Percentiles rank a stretch among this genome's conserved stretches.
Conservation (phyloP, 1,140 invertebrate species). For the Plodia interpunctella region DNA sequence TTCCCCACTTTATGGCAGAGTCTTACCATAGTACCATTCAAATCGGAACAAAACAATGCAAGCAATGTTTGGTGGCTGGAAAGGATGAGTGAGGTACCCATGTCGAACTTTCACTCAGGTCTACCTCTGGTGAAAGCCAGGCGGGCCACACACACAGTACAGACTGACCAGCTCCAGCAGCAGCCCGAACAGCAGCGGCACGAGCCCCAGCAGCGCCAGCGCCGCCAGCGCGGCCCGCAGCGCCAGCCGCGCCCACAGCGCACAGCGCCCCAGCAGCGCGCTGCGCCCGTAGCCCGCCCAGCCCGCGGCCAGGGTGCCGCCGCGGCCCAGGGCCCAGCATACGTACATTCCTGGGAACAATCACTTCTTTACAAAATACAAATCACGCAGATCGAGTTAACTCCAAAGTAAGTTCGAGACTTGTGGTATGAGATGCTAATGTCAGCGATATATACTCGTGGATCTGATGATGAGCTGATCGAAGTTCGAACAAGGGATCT, state of each 20-base stretch:
- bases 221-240: constrained; percentile 85
- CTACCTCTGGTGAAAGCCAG: constrained; percentile 84
- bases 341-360: constrained; percentile 85
- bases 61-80: too few relatives aligned
- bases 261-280: constrained; percentile 85
- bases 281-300: constrained; percentile 93
- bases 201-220: constrained; percentile 90
- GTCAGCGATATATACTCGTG: too few relatives aligned
- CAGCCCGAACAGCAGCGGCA: constrained; percentile 95
- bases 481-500: too few relatives aligned
- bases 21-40: too few relatives aligned
- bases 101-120: too few relatives aligned
- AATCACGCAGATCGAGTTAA: neutral
- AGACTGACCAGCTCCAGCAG: constrained; percentile 89
- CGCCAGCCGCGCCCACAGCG: constrained; percentile 85
- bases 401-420: neutral
- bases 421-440: too few relatives aligned
- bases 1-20: too few relatives aligned
- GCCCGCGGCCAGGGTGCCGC: constrained; percentile 86
- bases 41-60: too few relatives aligned
- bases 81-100: too few relatives aligned
- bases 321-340: constrained; percentile 91
- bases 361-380: neutral
- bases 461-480: too few relatives aligned
- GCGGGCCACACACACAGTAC: constrained; percentile 84